Evolutionary conservation across 2,888 invertebrate genomes (phyloP).

Genomic region (Anthophora plumipes): DNA sequence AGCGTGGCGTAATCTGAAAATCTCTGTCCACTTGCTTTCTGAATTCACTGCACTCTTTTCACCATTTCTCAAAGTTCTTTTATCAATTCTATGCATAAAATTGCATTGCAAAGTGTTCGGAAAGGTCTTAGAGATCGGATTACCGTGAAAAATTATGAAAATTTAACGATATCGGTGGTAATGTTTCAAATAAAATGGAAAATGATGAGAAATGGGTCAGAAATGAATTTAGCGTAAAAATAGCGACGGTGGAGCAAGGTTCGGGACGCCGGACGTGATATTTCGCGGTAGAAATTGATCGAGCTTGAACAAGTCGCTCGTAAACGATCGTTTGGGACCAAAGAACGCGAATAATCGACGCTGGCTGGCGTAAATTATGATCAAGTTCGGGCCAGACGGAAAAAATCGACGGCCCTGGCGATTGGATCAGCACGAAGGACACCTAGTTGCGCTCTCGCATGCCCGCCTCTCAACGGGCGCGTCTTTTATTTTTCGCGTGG

Average conservation of each 20-base stretch:
- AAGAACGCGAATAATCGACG: constrained; percentile 33
- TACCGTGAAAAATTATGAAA: too few relatives aligned
- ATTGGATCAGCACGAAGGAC: constrained; percentile 68
- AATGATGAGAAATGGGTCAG: too few relatives aligned
- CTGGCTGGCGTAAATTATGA: constrained; percentile 53
- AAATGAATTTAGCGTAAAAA: too few relatives aligned
- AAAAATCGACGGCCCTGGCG: constrained; percentile 64
- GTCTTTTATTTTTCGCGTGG: constrained; percentile 33
- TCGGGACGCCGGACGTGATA: not conserved
- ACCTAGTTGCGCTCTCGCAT: constrained; percentile 30
- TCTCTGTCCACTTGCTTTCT: too few relatives aligned
- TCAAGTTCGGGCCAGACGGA: constrained; percentile 58
- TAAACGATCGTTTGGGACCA: constrained; percentile 9
- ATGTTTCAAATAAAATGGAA: too few relatives aligned
- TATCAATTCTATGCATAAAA: too few relatives aligned
- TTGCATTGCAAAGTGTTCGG: too few relatives aligned
- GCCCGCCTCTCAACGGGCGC: not conserved
- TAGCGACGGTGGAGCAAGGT: not conserved
- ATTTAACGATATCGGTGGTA: too few relatives aligned
- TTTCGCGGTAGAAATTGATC: not conserved
- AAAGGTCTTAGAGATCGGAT: too few relatives aligned
- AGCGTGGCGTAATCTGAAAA: too few relatives aligned
- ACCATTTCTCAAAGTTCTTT: too few relatives aligned
- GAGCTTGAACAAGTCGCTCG: not conserved
- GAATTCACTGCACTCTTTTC: too few relatives aligned